phyloP scores from a whole-genome alignment of 2,797 vertebrate genomes.

The Carapus acus region DNA sequence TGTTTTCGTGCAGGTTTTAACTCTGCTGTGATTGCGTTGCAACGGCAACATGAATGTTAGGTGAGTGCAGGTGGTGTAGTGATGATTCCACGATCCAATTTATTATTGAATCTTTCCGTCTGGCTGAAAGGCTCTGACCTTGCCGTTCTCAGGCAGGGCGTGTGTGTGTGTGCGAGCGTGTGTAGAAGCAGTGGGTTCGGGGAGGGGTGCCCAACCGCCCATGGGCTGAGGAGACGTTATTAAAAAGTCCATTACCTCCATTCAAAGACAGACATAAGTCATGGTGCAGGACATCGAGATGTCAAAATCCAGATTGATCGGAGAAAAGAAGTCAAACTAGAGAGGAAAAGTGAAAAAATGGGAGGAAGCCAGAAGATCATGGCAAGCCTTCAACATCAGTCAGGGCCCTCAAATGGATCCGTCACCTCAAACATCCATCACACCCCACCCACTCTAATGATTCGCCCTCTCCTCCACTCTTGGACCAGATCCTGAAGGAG shows the following conservation, averaged over 20 bases:
- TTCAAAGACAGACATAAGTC: slow-evolving; percentile 71
- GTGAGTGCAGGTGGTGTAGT: slow-evolving; percentile 43
- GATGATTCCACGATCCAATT: slow-evolving; percentile 59
- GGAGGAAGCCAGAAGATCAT: slow-evolving; percentile 31
- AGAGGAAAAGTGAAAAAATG: too few species aligned
- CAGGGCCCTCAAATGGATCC: slow-evolving; percentile 49
- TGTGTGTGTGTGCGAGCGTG: too few species aligned
- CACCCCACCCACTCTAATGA: slow-evolving; percentile 54
- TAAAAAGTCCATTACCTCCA: slow-evolving; percentile 71
- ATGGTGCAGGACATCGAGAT: slow-evolving; percentile 65
- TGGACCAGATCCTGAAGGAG: slow-evolving; percentile 92
- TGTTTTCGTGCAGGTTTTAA: slow-evolving; percentile 33
- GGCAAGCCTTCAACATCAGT: slow-evolving; percentile 53
- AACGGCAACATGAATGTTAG: too few species aligned
- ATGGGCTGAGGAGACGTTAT: slow-evolving; percentile 66
- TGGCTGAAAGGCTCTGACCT: slow-evolving; percentile 66
- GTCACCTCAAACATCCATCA: slow-evolving; percentile 56
- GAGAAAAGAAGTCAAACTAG: too few species aligned
- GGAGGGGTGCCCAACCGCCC: slow-evolving; percentile 57
- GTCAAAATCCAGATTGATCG: slow-evolving; percentile 62
- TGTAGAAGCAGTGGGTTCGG: too few species aligned
- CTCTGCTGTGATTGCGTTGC: too few species aligned
- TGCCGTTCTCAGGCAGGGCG: slow-evolving; percentile 63
- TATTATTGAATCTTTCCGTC: slow-evolving; percentile 59
- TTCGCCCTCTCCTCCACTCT: slow-evolving; percentile 46